A percentile compares a stretch with the other conserved stretches of the same genome.
Evolutionary conservation across 2,797 vertebrate genomes (phyloP).

Genomic region (Telmatherina bonti): DNA sequence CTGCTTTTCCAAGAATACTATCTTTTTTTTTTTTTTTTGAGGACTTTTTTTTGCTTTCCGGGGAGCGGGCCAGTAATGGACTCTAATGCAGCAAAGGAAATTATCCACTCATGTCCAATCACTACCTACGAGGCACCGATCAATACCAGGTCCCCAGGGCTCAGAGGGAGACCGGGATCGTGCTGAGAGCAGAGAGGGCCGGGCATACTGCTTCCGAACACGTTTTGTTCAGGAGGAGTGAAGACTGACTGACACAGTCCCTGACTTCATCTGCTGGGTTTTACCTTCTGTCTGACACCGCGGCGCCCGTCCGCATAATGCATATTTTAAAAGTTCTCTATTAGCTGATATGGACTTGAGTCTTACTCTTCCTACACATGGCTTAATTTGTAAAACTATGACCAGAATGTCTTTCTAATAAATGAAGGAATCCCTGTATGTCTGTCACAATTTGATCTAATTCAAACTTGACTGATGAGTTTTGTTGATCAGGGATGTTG

Average conservation of each 20-base stretch:
- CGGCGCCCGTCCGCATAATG: background rate
- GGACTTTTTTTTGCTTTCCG: constrained; percentile 74
- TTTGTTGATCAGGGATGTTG: background rate
- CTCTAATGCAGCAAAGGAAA: constrained; percentile 82
- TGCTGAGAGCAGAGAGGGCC: constrained; percentile 50
- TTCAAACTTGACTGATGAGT: too few species aligned
- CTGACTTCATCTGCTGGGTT: constrained; percentile 12
- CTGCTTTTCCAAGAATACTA: constrained; percentile 66
- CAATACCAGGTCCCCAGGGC: constrained; percentile 73
- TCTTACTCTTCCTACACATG: background rate
- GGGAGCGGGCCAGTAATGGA: constrained; percentile 77
- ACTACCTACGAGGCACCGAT: constrained; percentile 75
- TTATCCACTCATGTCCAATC: constrained; percentile 80
- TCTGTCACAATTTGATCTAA: background rate
- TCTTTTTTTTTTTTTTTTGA: too few species aligned
- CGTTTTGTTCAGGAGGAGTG: background rate
- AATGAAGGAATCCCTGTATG: background rate
- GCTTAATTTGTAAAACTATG: background rate
- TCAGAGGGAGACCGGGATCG: constrained; percentile 53
- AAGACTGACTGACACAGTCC: background rate
- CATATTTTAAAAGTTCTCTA: background rate
- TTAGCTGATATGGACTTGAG: background rate
- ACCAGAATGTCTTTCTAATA: background rate
- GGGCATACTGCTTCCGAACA: background rate
- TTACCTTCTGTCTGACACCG: background rate